Percentiles rank a stretch among this genome's conserved stretches.
phyloP scores from a whole-genome alignment of 2,797 vertebrate species.

The Crenuchus spilurus region DNA sequence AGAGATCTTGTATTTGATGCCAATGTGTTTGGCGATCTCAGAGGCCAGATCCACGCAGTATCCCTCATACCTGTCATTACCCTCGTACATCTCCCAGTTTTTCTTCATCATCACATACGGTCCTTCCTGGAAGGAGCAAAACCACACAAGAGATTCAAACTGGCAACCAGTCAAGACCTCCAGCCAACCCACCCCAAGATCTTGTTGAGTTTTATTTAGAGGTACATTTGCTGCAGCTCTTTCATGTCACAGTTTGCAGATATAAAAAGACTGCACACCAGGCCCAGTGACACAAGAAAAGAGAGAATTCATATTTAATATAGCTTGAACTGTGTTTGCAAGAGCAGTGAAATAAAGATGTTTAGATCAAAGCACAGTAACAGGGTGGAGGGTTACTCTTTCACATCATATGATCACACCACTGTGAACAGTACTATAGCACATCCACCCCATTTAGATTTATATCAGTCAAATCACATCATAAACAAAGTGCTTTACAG shows the following conservation, averaged over 20 bases:
- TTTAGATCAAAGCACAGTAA: background rate
- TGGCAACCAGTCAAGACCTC: conserved; percentile 32
- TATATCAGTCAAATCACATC: conserved; percentile 11
- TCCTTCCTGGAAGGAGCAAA: conserved; percentile 88
- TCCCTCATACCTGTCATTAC: conserved; percentile 97
- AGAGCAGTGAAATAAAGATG: background rate
- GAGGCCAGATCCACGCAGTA: conserved; percentile 99
- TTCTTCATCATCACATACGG: conserved; percentile 99
- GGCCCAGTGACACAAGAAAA: background rate
- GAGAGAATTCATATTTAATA: conserved; percentile 15
- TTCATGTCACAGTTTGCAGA: background rate
- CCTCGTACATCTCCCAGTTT: conserved; percentile 97
- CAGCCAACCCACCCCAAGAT: conserved; percentile 17
- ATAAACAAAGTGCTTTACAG: conserved; percentile 5
- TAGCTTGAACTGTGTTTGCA: background rate
- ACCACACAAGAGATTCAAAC: conserved; percentile 50
- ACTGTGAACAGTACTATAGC: background rate
- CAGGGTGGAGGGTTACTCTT: background rate
- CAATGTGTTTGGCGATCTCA: conserved; percentile 98
- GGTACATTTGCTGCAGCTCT: background rate
- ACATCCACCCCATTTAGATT: conserved; percentile 12
- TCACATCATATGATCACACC: background rate
- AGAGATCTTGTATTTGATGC: conserved; percentile 99
- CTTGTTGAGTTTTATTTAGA: conserved; percentile 2
- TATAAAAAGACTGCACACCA: conserved; percentile 4